A percentile compares a stretch with the other conserved stretches of the same genome.
phyloP scores from a whole-genome alignment of 2,888 invertebrate species.

The Quadroppia sp. region DNA sequence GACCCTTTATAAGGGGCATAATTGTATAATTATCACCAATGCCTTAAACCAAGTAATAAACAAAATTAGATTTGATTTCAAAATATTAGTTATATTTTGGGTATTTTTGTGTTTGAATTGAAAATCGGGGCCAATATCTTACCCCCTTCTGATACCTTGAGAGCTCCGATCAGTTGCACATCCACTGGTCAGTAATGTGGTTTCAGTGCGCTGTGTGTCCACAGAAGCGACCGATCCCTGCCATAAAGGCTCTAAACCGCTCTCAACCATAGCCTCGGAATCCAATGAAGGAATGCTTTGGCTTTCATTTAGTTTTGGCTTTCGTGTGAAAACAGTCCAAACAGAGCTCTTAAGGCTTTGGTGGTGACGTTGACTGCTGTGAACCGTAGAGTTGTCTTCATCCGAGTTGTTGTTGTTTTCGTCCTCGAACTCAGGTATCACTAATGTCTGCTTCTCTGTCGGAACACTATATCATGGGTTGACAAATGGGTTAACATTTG shows the following conservation, averaged over 20 bases:
- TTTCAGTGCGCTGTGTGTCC: neutral
- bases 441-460: constrained; percentile 59
- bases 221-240: neutral
- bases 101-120: neutral
- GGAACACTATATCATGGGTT: constrained; percentile 57
- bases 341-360: constrained; percentile 8
- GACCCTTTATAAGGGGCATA: no score
- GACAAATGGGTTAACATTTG: no score
- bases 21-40: no score
- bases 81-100: neutral
- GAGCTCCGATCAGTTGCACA: constrained; percentile 35
- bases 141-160: constrained; percentile 45
- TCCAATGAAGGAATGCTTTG: constrained; percentile 39
- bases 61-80: no score
- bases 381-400: constrained; percentile 50
- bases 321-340: constrained; percentile 33
- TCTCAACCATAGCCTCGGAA: constrained; percentile 38
- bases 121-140: constrained; percentile 42
- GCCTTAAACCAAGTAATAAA: no score
- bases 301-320: constrained; percentile 35
- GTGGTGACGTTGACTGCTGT: constrained; percentile 36
- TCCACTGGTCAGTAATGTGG: constrained; percentile 1
- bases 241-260: constrained; percentile 13
- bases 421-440: constrained; percentile 58
- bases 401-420: constrained; percentile 56